These are phyloP conservation scores for Callorhinus ursinus DNA, from an alignment of 2,113 vertebrate species.

Conservation along the genomic window DNA sequence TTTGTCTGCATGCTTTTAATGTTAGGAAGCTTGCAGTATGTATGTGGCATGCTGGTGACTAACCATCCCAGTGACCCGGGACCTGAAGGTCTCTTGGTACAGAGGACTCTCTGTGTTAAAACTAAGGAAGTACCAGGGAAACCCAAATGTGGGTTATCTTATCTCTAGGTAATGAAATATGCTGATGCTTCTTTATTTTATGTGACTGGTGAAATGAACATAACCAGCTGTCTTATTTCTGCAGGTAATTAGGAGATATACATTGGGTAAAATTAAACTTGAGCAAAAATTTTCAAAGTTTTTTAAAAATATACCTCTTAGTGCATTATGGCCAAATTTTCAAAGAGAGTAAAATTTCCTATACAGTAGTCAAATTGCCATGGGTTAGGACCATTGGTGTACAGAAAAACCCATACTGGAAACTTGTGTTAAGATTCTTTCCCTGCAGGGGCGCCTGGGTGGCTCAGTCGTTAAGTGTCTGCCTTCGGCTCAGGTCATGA, in stretches of 20 bases:
- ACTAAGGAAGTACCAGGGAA: neutral
- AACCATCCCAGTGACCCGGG: neutral
- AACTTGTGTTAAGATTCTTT: neutral
- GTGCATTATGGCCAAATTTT: neutral
- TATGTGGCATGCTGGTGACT: neutral
- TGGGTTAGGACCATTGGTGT: neutral
- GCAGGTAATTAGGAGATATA: neutral
- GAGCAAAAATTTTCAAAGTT: neutral
- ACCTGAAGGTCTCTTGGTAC: neutral
- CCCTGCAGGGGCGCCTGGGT: neutral
- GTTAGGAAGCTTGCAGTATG: neutral
- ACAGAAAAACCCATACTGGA: neutral
- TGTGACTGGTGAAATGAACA: neutral
- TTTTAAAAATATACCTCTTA: neutral
- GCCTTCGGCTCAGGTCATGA: too few relatives aligned
- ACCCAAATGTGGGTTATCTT: neutral
- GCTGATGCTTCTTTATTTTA: neutral
- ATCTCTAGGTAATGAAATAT: neutral
- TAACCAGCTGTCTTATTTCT: conserved; percentile 11
- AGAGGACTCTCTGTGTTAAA: neutral
- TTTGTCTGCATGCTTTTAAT: neutral
- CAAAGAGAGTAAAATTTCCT: neutral
- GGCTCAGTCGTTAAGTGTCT: too few relatives aligned
- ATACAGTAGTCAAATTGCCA: neutral
- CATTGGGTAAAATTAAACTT: neutral